phyloP scores from a whole-genome alignment of 2,888 invertebrate genomes.

The Galerucella pusilla region DNA sequence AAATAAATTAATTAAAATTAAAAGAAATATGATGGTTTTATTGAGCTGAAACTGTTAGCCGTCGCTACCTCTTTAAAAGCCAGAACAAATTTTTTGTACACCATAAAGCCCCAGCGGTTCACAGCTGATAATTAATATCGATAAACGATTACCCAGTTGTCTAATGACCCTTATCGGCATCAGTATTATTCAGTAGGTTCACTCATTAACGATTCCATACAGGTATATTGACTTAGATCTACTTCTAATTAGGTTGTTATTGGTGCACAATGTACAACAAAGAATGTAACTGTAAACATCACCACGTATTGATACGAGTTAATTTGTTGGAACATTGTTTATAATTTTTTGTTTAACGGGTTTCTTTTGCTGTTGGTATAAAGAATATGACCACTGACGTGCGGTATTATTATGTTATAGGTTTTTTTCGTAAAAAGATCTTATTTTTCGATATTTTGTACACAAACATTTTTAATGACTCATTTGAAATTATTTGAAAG shows the following conservation, averaged over 20 bases:
- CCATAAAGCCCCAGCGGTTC: not conserved
- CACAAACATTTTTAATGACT: no score
- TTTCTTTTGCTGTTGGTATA: no score
- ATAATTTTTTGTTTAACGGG: not conserved
- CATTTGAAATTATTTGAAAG: no score
- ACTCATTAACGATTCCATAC: not conserved
- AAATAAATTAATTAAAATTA: not conserved
- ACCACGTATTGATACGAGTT: not conserved
- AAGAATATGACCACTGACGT: not conserved
- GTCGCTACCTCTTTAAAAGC: no score
- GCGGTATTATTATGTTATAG: not conserved
- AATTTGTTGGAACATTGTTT: not conserved
- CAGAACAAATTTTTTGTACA: no score
- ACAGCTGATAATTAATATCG: not conserved
- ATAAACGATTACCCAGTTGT: not conserved
- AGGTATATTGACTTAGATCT: slow-evolving; percentile 1
- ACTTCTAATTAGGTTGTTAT: not conserved
- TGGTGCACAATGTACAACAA: not conserved
- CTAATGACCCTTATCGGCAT: not conserved
- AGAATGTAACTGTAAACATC: slow-evolving; percentile 3
- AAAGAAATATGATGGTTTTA: not conserved
- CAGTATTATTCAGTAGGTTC: not conserved
- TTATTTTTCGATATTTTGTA: no score
- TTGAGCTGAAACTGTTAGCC: no score
- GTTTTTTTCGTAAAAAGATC: no score